Conservation (phyloP, 53 echinoderm and acorn worm species). For the Echinometra lucunter region DNA sequence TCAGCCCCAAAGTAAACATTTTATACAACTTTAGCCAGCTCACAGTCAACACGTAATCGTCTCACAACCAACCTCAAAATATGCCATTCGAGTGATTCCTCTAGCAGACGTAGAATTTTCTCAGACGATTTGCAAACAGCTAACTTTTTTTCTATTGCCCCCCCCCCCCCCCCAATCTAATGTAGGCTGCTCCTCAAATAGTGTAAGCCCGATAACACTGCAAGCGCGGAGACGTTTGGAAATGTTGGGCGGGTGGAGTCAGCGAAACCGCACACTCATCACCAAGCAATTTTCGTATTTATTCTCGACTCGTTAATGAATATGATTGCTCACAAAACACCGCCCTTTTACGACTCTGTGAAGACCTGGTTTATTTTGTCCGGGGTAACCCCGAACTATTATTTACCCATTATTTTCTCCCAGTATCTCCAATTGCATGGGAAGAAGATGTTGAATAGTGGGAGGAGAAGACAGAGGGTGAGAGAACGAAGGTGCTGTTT, state of each 20-base stretch:
- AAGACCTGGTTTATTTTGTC: not conserved
- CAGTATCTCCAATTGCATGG: not conserved
- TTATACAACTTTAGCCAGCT: not conserved
- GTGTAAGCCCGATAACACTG: not conserved
- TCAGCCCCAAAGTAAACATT: not conserved
- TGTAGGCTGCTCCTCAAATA: not conserved
- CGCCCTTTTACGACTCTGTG: not conserved
- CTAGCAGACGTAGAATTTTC: not conserved
- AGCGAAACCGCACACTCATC: constrained; percentile 17
- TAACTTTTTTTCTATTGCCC: not conserved
- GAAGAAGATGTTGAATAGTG: not conserved
- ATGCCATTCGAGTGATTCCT: not conserved
- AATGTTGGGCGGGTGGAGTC: not conserved
- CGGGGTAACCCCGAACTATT: not conserved
- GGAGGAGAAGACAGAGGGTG: not conserved
- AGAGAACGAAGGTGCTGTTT: not conserved
- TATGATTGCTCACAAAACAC: constrained; percentile 11
- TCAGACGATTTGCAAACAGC: constrained; percentile 14
- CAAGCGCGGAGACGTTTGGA: not conserved
- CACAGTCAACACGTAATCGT: constrained; percentile 1
- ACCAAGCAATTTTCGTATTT: not conserved
- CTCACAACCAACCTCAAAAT: constrained; percentile 5
- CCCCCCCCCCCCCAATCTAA: not conserved
- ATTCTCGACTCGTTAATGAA: constrained; percentile 33
- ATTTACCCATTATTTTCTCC: not conserved